Base-by-base conservation (phyloP, 2,888 invertebrate genomes). In the Siphonodentalium dalli region DNA sequence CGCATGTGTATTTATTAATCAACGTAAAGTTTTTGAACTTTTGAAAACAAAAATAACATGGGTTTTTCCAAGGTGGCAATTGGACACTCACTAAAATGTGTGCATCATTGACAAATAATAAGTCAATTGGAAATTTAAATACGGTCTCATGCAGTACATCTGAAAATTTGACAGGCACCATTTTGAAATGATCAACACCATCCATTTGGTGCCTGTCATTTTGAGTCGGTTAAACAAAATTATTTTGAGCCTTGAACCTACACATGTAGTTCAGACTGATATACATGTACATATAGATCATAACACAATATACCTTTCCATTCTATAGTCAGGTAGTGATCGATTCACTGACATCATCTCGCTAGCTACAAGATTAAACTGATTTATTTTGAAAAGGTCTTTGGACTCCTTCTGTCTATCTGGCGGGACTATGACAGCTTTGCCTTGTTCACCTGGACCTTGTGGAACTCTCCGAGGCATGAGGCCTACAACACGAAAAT, bases 271-370 rank as follows among this genome's bases (percentile, higher is more conserved):
- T 5, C 24, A n/a, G n/a, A n/a, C n/a, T n/a, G n/a, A n/a, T n/a
- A n/a, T n/a, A n/a, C n/a, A n/a, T 9, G 0, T 13, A 7, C 23
- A 20, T 20, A 34, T 9, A 8, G 26, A 23, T 24, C 20, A 45
- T 23, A 35, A 18, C 3, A 40, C 1, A 21, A 86, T 89, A 88
- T 84, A 95, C 91, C 92, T 92, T 64, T 90, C 90, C 79, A 95
- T 77, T 43, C 98, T 85, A 63, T 97, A 93, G 84, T 99, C 99
- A 24, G 92, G 89, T 51, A 99, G 86, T 7, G 94, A 93, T 73
- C 99, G 87, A 85, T 99, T 99, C 61, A 98, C 83, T 59, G 96
- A 93, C 76, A 99, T 96, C 89, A 93, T 90, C 82, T 99, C 97
- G 82, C 95, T 96, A 66, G 98, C 99, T 82, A 97, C 85, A 69